Percentiles rank a stretch among this genome's conserved stretches.
Conservation (phyloP, 1,140 invertebrate genomes). For the Metaphire vulgaris region DNA sequence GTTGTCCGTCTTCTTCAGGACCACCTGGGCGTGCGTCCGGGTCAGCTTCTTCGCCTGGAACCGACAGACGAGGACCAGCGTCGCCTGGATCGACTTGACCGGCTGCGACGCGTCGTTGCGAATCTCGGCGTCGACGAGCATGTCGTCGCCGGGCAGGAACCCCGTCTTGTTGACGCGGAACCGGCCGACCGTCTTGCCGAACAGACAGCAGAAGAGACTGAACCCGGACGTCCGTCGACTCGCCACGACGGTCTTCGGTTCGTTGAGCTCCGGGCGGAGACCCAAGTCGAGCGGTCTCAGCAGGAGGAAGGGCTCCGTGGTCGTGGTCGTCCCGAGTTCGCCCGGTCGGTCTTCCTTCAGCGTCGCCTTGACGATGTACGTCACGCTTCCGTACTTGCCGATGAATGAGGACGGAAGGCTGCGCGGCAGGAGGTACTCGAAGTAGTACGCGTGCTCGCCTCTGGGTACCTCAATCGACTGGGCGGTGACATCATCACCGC, state of each 20-base stretch:
- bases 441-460: slow-evolving; percentile 42
- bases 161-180: slow-evolving; percentile 38
- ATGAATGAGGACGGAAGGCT: slow-evolving; percentile 50
- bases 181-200: slow-evolving; percentile 39
- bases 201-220: slow-evolving; percentile 33
- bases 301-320: slow-evolving; percentile 48
- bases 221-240: slow-evolving; percentile 37
- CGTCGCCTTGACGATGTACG: slow-evolving; percentile 47
- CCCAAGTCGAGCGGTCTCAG: slow-evolving; percentile 33
- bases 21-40: slow-evolving; percentile 40
- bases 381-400: slow-evolving; percentile 50
- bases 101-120: slow-evolving; percentile 26
- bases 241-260: slow-evolving; percentile 20
- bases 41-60: slow-evolving; percentile 41
- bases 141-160: slow-evolving; percentile 45
- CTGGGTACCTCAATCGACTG: slow-evolving; percentile 31
- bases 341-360: slow-evolving; percentile 37
- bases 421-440: slow-evolving; percentile 44
- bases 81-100: slow-evolving; percentile 42
- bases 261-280: slow-evolving; percentile 8
- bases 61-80: slow-evolving; percentile 41
- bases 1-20: slow-evolving; percentile 47
- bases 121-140: slow-evolving; percentile 43
- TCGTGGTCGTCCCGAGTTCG: slow-evolving; percentile 39
- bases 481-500: slow-evolving; percentile 38